Evolutionary conservation across 2,888 invertebrate genomes (phyloP).

Genomic region (Tuta absoluta): DNA sequence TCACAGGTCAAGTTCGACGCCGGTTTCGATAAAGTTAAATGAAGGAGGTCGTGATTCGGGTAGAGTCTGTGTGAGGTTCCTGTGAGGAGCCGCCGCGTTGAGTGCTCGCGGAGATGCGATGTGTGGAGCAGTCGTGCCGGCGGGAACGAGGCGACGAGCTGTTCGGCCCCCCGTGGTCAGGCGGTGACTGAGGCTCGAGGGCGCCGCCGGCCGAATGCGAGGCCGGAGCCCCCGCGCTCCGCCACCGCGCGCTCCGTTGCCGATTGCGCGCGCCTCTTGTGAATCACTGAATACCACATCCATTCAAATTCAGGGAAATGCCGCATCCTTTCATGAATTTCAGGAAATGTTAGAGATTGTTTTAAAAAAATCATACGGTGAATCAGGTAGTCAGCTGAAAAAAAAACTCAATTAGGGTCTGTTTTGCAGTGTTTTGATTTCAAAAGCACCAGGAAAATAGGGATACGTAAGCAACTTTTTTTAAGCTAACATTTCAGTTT

Average conservation of each 20-base stretch:
- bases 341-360: not conserved
- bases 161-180: conserved; percentile 57
- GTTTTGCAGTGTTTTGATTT: not conserved
- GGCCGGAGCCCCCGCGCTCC: conserved; percentile 49
- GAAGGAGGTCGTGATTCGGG: conserved; percentile 45
- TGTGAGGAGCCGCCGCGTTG: conserved; percentile 42
- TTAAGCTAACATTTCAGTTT: not conserved
- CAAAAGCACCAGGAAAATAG: not conserved
- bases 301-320: conserved; percentile 27
- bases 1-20: conserved; percentile 74
- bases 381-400: not conserved
- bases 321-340: conserved; percentile 18
- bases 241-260: conserved; percentile 38
- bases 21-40: conserved; percentile 53
- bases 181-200: conserved; percentile 70
- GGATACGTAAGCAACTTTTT: not conserved
- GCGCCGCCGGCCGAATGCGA: conserved; percentile 61
- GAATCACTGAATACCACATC: conserved; percentile 48
- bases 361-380: not conserved
- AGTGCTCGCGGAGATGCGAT: conserved; percentile 52
- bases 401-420: not conserved
- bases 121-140: conserved; percentile 56
- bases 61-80: conserved; percentile 49
- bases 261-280: conserved; percentile 70
- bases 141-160: conserved; percentile 45